Evolutionary conservation across 2,113 vertebrate genomes (phyloP).

Genomic region (Larimichthys crocea): DNA sequence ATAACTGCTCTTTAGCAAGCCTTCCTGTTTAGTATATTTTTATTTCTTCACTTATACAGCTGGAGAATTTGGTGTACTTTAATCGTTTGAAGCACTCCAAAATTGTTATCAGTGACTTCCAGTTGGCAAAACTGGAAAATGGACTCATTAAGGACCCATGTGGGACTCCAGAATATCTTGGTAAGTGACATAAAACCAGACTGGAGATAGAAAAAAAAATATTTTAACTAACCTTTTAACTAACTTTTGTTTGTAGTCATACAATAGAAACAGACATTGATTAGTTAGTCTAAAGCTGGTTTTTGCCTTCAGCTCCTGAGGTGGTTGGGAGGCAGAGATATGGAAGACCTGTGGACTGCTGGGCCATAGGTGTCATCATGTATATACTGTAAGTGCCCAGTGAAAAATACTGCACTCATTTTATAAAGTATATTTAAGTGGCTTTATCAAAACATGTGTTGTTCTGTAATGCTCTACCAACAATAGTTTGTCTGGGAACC

Average conservation of each 20-base stretch:
- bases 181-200: slow-evolving; percentile 55
- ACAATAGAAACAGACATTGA: background rate
- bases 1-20: background rate
- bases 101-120: slow-evolving; percentile 99
- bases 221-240: background rate
- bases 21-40: background rate
- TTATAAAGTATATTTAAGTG: background rate
- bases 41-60: slow-evolving; percentile 76
- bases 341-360: slow-evolving; percentile 96
- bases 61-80: slow-evolving; percentile 98
- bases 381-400: slow-evolving; percentile 93
- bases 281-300: background rate
- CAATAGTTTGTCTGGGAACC: slow-evolving; percentile 94
- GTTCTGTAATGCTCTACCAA: background rate
- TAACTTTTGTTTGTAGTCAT: background rate
- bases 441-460: background rate
- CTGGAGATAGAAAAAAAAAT: background rate
- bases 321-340: slow-evolving; percentile 96
- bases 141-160: slow-evolving; percentile 98
- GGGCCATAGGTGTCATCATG: slow-evolving; percentile 99
- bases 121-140: slow-evolving; percentile 97
- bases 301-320: slow-evolving; percentile 89
- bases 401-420: background rate
- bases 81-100: slow-evolving; percentile 99
- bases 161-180: slow-evolving; percentile 97